Conservation (phyloP, 37 sponge, comb jelly and placozoan genomes). For the Halichondria panicea region DNA sequence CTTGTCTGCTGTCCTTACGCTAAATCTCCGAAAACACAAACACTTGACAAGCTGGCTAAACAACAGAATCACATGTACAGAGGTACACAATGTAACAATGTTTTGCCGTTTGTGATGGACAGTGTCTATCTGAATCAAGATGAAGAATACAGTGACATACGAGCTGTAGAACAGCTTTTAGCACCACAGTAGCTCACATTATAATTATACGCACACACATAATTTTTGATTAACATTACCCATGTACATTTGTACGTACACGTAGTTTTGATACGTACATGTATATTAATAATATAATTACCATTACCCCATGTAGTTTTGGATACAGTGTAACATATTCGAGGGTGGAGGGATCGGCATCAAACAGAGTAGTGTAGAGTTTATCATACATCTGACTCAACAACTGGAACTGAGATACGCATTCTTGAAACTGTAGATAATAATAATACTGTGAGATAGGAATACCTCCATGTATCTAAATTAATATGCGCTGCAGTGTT, state of each 20-base stretch:
- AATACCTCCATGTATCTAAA: background rate
- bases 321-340: conserved; percentile 72
- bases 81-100: background rate
- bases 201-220: background rate
- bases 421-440: conserved; percentile 33
- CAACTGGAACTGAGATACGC: conserved; percentile 37
- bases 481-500: background rate
- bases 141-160: conserved; percentile 19
- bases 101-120: conserved; percentile 38
- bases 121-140: conserved; percentile 6
- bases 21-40: background rate
- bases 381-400: conserved; percentile 34
- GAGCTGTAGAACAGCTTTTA: conserved; percentile 14
- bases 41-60: background rate
- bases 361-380: conserved; percentile 71
- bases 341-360: conserved; percentile 68
- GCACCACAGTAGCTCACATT: background rate
- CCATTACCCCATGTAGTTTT: background rate
- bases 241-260: background rate
- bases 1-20: conserved; percentile 45
- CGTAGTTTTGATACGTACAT: background rate
- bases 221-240: background rate
- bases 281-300: background rate
- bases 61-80: background rate
- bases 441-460: background rate